Evolutionary conservation across 1,140 invertebrate genomes (phyloP).

Genomic region (Mylabris phalerata): DNA sequence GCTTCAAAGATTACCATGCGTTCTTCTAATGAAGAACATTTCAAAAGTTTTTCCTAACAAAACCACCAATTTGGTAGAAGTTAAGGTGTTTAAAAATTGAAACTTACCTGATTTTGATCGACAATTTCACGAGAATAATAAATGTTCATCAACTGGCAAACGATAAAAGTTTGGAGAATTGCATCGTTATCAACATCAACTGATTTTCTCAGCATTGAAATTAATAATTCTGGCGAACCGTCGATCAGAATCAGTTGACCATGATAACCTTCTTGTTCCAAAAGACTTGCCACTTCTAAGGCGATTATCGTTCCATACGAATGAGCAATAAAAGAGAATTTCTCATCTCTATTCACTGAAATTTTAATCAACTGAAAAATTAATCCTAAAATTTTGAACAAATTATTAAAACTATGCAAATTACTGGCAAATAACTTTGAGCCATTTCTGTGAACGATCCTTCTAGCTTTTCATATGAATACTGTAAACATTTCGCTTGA

Average conservation of each 20-base stretch:
- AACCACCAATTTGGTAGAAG: too few relatives aligned
- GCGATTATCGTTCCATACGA: conserved; percentile 56
- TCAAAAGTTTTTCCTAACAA: conserved; percentile 31
- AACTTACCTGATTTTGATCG: too few relatives aligned
- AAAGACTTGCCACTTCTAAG: conserved; percentile 47
- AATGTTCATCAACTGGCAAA: conserved; percentile 47
- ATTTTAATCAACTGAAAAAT: conserved; percentile 3
- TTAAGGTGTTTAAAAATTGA: too few relatives aligned
- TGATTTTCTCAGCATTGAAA: conserved; percentile 30
- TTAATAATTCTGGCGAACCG: conserved; percentile 47
- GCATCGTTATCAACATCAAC: conserved; percentile 41
- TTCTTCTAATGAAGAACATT: neutral
- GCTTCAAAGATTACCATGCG: neutral
- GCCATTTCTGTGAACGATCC: too few relatives aligned
- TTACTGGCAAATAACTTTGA: too few relatives aligned
- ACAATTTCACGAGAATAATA: too few relatives aligned
- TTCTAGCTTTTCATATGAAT: neutral
- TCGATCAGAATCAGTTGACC: conserved; percentile 53
- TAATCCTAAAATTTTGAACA: neutral
- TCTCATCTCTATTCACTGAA: conserved; percentile 1
- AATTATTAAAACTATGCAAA: too few relatives aligned
- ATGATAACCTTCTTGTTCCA: conserved; percentile 51
- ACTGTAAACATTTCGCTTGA: too few relatives aligned
- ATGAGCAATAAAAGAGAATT: conserved; percentile 56
- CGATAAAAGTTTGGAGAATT: conserved; percentile 48